Evolutionary conservation across 2,797 vertebrate species (phyloP).

Genomic region (Microcaecilia unicolor): DNA sequence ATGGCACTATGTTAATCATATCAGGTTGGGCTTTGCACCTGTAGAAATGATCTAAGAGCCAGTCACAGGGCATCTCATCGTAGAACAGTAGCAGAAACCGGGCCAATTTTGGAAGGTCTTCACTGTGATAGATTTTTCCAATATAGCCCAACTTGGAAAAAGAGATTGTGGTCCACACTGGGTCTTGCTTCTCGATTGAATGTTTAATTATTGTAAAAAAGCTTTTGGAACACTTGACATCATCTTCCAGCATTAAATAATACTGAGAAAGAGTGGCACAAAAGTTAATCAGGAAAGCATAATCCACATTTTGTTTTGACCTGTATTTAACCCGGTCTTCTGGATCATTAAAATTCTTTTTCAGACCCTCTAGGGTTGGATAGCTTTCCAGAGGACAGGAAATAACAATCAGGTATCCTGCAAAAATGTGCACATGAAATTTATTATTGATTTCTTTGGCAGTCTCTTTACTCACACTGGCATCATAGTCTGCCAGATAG

Average conservation of each 20-base stretch:
- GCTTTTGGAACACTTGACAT: background rate
- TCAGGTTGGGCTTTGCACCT: background rate
- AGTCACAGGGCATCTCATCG: background rate
- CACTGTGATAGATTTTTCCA: background rate
- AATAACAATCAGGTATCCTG: background rate
- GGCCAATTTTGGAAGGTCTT: background rate
- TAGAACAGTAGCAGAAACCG: background rate
- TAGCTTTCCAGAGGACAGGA: background rate
- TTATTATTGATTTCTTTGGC: background rate
- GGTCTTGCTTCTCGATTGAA: rapidly evolving
- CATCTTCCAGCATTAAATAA: background rate
- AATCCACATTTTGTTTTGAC: conserved; percentile 8
- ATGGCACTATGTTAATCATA: background rate
- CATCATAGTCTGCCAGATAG: conserved; percentile 10
- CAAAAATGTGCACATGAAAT: background rate
- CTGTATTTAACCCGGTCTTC: background rate
- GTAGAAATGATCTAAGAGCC: background rate
- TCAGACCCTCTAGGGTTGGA: background rate
- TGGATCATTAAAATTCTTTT: background rate
- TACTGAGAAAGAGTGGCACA: background rate
- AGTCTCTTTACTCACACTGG: background rate
- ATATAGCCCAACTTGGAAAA: conserved; percentile 10
- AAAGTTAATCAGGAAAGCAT: conserved; percentile 2
- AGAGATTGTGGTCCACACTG: background rate
- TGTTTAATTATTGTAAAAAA: conserved; percentile 1